Conservation (phyloP, 2,797 vertebrate species). For the Ciconia nigra region DNA sequence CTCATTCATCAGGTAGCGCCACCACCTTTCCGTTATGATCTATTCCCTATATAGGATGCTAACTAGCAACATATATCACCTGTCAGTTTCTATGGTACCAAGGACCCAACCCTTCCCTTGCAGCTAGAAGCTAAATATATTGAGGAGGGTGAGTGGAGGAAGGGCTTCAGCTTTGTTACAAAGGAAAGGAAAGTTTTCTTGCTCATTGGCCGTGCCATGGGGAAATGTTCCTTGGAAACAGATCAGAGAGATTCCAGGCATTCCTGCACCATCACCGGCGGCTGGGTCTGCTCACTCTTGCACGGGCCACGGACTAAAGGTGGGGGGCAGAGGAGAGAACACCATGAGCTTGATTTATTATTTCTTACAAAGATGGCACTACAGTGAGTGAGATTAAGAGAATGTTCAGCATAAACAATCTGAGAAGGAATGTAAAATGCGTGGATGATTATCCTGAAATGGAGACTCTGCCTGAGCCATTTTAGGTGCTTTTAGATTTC, state of each 20-base stretch:
- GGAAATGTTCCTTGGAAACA: constrained; percentile 39
- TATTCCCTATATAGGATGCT: background rate
- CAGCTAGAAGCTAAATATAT: background rate
- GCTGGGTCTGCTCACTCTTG: background rate
- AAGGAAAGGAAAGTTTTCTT: background rate
- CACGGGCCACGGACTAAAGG: background rate
- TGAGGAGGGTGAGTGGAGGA: background rate
- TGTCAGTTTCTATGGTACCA: background rate
- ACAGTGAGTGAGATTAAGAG: background rate
- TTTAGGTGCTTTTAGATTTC: background rate
- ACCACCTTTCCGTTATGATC: background rate
- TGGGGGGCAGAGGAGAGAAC: background rate
- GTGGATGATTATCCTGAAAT: background rate
- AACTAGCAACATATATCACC: background rate
- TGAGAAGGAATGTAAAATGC: background rate
- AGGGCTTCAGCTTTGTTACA: background rate
- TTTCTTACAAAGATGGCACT: background rate
- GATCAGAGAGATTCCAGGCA: constrained; percentile 36
- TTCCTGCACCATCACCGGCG: background rate
- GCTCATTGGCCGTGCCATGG: background rate
- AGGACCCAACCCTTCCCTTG: background rate
- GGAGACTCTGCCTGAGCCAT: constrained; percentile 8
- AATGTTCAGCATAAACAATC: background rate
- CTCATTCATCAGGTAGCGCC: background rate
- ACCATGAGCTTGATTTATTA: background rate